phyloP scores from a whole-genome alignment of 2,797 vertebrate genomes.

The Peromyscus eremicus region DNA sequence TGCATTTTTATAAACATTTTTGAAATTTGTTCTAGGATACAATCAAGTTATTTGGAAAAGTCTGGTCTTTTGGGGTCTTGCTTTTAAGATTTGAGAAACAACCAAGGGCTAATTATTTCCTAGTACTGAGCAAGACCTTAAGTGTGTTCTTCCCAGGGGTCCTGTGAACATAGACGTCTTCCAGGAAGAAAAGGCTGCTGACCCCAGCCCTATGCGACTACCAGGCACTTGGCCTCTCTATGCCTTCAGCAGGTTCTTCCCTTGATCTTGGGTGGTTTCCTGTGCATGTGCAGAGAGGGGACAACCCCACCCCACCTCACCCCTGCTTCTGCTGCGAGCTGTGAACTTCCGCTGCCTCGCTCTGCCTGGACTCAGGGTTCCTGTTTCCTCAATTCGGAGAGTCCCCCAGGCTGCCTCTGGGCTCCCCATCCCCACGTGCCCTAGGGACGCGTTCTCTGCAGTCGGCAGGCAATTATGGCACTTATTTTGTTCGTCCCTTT shows the following conservation, averaged over 20 bases:
- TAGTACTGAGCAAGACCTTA: neutral
- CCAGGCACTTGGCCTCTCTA: neutral
- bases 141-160: neutral
- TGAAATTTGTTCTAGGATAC: slow-evolving; percentile 25
- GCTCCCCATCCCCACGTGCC: neutral
- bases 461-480: neutral
- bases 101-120: neutral
- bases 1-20: neutral
- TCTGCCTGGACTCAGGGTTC: neutral
- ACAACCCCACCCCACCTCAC: neutral
- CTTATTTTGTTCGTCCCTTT: slow-evolving; percentile 1
- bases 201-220: neutral
- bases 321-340: neutral
- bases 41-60: neutral
- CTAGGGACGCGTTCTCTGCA: neutral
- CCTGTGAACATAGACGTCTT: neutral
- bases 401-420: neutral
- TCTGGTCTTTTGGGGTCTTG: neutral
- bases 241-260: neutral
- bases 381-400: neutral
- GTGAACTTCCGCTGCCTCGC: neutral
- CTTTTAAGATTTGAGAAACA: neutral
- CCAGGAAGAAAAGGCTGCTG: neutral
- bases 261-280: neutral
- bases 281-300: neutral